Conservation (phyloP, 2,888 invertebrate genomes). For the Molanna angustata region DNA sequence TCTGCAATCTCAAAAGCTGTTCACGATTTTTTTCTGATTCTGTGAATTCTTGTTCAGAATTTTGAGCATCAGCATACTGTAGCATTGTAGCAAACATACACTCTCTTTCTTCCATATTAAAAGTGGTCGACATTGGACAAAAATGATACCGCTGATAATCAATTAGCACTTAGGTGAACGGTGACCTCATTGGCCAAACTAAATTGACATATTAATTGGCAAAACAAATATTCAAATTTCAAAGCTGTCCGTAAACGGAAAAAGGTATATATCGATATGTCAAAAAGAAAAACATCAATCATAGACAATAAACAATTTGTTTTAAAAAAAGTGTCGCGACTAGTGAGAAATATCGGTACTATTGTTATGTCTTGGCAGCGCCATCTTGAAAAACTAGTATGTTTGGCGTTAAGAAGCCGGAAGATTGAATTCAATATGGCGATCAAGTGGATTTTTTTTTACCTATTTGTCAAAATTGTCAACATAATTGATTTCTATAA, state of each 20-base stretch:
- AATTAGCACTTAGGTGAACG: constrained; percentile 42
- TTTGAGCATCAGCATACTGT: constrained; percentile 46
- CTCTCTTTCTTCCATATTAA: constrained; percentile 22
- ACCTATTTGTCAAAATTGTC: too few species aligned
- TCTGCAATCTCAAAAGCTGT: constrained; percentile 47
- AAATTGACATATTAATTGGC: constrained; percentile 21
- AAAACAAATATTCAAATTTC: constrained; percentile 24
- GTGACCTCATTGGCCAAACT: constrained; percentile 26
- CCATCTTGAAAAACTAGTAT: too few species aligned
- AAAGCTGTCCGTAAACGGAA: constrained; percentile 27
- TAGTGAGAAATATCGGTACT: too few species aligned
- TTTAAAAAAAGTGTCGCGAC: too few species aligned
- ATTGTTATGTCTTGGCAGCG: too few species aligned
- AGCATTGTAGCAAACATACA: constrained; percentile 46
- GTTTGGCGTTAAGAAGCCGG: too few species aligned
- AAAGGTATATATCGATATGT: too few species aligned
- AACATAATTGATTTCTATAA: too few species aligned
- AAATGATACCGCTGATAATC: constrained; percentile 36
- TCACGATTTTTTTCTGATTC: constrained; percentile 49
- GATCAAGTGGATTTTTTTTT: too few species aligned
- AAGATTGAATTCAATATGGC: too few species aligned
- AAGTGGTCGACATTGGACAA: background rate
- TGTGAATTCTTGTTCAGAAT: constrained; percentile 45
- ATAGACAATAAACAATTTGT: too few species aligned
- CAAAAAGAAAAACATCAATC: too few species aligned